Percentiles rank a stretch among this genome's conserved stretches.
Evolutionary conservation across 1,140 invertebrate species (phyloP).

Genomic region (Drosophila santomea): DNA sequence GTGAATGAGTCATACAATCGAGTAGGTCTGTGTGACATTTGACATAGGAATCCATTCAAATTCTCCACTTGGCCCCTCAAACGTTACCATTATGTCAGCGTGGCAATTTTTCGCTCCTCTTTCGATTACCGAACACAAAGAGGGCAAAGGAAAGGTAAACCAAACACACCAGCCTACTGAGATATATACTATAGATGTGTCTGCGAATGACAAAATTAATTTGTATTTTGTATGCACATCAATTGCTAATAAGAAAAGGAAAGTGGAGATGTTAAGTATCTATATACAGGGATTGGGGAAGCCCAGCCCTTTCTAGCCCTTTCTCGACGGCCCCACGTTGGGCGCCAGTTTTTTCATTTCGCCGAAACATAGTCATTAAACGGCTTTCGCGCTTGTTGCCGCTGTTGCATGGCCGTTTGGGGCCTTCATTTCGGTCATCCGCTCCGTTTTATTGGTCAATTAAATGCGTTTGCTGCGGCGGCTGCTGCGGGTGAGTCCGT

Average conservation of each 20-base stretch:
- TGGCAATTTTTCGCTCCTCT: conserved; percentile 33
- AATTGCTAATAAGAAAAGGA: conserved; percentile 43
- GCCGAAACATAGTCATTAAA: conserved; percentile 28
- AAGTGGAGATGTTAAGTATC: neutral
- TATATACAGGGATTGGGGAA: neutral
- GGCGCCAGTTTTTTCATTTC: conserved; percentile 19
- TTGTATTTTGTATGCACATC: conserved; percentile 59
- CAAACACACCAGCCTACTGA: conserved; percentile 3
- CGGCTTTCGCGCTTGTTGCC: neutral
- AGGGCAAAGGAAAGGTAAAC: conserved; percentile 10
- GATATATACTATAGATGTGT: conserved; percentile 3
- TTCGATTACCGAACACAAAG: conserved; percentile 16
- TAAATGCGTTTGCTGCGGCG: conserved; percentile 35
- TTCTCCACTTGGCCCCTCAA: conserved; percentile 11
- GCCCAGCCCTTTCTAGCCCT: neutral
- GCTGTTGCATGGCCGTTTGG: neutral
- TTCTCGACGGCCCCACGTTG: neutral
- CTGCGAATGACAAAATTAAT: conserved; percentile 61
- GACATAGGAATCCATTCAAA: conserved; percentile 39
- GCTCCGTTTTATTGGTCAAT: conserved; percentile 40
- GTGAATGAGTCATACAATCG: conserved; percentile 67
- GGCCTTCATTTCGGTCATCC: conserved; percentile 20
- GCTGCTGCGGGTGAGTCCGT: conserved; percentile 13
- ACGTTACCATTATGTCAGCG: conserved; percentile 42
- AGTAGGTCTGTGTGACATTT: conserved; percentile 57